Conservation (phyloP, 2,113 vertebrate genomes). For the Tragulus kanchil region DNA sequence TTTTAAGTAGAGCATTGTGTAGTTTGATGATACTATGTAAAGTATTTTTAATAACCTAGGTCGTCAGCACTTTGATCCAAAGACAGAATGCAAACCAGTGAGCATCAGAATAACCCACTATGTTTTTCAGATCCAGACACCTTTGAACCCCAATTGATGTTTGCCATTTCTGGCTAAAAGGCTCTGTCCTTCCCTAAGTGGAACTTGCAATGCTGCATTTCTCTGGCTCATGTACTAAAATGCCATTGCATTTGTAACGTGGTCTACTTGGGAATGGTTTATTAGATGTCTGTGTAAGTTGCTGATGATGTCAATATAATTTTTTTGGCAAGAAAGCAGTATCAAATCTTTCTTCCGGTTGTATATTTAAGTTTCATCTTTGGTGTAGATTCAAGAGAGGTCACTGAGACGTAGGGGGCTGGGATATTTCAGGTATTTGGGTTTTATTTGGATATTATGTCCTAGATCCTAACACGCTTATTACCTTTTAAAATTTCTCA, state of each 20-base stretch:
- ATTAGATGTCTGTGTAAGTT: neutral
- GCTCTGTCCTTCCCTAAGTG: neutral
- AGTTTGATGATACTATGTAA: no score
- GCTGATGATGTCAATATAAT: neutral
- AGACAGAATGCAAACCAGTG: no score
- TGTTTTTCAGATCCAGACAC: no score
- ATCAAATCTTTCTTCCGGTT: neutral
- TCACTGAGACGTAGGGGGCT: neutral
- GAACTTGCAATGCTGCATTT: neutral
- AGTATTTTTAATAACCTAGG: no score
- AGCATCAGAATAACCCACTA: no score
- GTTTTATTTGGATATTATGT: neutral
- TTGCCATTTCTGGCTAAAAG: no score
- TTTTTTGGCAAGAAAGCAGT: neutral
- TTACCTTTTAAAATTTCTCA: neutral
- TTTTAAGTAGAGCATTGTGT: no score
- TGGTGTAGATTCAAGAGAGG: neutral
- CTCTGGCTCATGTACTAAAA: neutral
- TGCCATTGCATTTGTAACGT: neutral
- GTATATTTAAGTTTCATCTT: neutral
- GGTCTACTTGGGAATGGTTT: neutral
- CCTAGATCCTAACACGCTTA: neutral
- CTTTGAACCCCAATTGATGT: constrained; percentile 91
- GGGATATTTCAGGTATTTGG: neutral
- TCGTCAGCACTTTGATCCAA: no score